Conservation (phyloP, 2,113 vertebrate genomes). For the Antechinus flavipes region DNA sequence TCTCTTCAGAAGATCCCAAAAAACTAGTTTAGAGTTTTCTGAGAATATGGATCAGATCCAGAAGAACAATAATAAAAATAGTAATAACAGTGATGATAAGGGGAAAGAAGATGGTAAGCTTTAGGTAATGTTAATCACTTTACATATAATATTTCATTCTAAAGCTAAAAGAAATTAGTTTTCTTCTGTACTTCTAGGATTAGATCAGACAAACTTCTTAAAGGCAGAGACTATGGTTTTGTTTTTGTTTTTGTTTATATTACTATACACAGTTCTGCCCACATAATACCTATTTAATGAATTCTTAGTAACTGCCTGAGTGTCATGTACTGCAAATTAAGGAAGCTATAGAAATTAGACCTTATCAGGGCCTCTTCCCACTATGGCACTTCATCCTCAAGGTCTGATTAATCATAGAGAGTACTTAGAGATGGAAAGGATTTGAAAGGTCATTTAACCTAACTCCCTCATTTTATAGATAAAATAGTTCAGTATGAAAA, state of each 20-base stretch:
- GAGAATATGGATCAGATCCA: neutral
- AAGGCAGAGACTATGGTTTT: neutral
- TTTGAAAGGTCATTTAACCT: too few relatives aligned
- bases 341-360: neutral
- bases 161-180: too few relatives aligned
- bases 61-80: neutral
- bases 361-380: neutral
- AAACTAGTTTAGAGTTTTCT: neutral
- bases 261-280: neutral
- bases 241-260: neutral
- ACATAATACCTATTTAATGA: neutral
- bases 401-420: neutral
- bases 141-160: neutral
- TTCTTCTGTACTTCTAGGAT: neutral
- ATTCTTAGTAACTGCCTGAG: neutral
- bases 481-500: too few relatives aligned
- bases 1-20: neutral
- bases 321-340: neutral
- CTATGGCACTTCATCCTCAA: neutral
- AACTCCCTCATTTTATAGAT: too few relatives aligned
- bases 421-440: too few relatives aligned
- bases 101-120: neutral
- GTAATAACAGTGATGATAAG: neutral
- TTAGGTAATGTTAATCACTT: neutral
- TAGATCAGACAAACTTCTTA: neutral